Base-by-base conservation (phyloP, 2,888 invertebrate genomes). In the Eueremaeus valkanovi region DNA sequence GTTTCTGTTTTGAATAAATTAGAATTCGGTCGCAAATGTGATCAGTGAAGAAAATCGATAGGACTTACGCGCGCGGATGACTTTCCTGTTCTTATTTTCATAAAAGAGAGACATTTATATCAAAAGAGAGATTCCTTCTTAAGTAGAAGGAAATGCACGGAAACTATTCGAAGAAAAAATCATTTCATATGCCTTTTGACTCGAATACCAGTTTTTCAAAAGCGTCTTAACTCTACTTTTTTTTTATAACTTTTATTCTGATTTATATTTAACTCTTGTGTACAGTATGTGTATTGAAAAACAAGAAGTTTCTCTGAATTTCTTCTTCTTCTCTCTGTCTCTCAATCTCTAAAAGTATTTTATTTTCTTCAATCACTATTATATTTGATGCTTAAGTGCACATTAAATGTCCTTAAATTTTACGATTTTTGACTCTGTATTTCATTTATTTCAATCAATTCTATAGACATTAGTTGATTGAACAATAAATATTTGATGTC, bases 391-490 rank as follows among this genome's bases (percentile, higher is more conserved):
- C 45, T 45, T 45, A 18, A 45, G 9, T 45, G 45, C 11, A 55
- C 55, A 55, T 24, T 24, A 27, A 55, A 55, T 55, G 27, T 24
- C 21, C 1, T 55, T 24, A 9, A 9, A 24, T 27, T 55, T 3
- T 24, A 21, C 9, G n/a, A 55, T 55, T 24, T 55, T 55, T 24
- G 11, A 24, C 3, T 21, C 27, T 55, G 24, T 9, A 5, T 5
- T 55, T 55, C 55, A 55, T 55, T 55, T 27, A 55, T 55, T 55
- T 55, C 55, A 55, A 55, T 55, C 21, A 24, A 55, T 55, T 55
- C 24, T 55, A 24, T 24, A 27, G 55, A 55, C 55, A 55, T 55
- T 55, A 21, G 27, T 55, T 55, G 55, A 55, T 55, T 55, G 55
- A 8, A 55, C 55, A 49, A 49, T 49, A 49, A 49, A 49, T 49